phyloP scores from a whole-genome alignment of 2,797 vertebrate species.

The Bovichtus variegatus region DNA sequence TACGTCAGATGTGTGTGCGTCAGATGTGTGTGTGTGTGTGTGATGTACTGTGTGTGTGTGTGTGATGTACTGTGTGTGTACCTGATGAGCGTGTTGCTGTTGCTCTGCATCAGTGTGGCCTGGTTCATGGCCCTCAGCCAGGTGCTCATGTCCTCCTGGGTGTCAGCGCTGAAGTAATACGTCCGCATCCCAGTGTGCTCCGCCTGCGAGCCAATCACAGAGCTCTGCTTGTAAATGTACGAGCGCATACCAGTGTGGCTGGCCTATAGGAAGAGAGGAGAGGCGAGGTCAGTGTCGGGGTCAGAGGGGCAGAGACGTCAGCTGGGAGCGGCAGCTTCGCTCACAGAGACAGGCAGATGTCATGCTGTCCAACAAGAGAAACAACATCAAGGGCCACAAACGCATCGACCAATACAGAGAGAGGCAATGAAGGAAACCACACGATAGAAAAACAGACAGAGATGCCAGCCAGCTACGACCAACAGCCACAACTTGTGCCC shows the following conservation, averaged over 20 bases:
- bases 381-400: conserved; percentile 49
- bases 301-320: conserved; percentile 5
- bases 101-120: conserved; percentile 90
- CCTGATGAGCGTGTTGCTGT: conserved; percentile 62
- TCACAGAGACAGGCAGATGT: conserved; percentile 26
- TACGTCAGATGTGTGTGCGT: too few species aligned
- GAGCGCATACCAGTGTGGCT: conserved; percentile 93
- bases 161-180: conserved; percentile 97
- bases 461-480: conserved; percentile 55
- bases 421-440: conserved; percentile 50
- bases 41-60: too few species aligned
- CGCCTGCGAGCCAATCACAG: conserved; percentile 91
- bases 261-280: conserved; percentile 83
- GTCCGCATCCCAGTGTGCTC: conserved; percentile 95
- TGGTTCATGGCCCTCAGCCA: conserved; percentile 96
- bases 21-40: too few species aligned
- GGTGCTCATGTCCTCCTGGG: conserved; percentile 93
- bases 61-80: background rate
- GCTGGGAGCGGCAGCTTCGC: conserved; percentile 25
- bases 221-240: conserved; percentile 91
- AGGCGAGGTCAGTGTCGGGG: conserved; percentile 19
- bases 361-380: conserved; percentile 62
- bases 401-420: conserved; percentile 53
- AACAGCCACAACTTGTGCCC: conserved; percentile 56
- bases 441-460: conserved; percentile 57